Base-by-base conservation (phyloP, 2,888 invertebrate species). In the Tetragnatha montana region DNA sequence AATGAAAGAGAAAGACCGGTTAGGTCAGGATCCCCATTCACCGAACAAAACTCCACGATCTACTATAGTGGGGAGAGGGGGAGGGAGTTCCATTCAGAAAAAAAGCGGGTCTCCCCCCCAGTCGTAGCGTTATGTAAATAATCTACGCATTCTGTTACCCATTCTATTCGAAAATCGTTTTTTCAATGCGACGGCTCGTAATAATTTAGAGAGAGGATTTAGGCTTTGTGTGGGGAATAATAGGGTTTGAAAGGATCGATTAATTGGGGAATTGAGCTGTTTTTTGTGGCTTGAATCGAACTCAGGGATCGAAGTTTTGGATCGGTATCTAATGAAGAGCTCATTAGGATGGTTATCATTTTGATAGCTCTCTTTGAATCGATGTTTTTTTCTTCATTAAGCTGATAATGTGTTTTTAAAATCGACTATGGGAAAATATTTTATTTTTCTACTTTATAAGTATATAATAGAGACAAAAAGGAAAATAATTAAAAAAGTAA, bases 1-100 rank as follows among this genome's bases (percentile, higher is more conserved):
- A 35, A 35, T 80, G 69, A 68, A 80, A 80, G 78, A n/a, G 69
- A 68, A 80, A 69, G 69, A 70, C 80, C 22, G 81, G 49, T 71
- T 50, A 50, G 71, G 71, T 81, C 81, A 71, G 22, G 60, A 78
- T 50, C 60, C 14, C 60, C 78, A 60, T 50, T 68, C 79, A 68
- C 17, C 17, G 60, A 80, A 80, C 35, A 51, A 19, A 60, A 68
- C 68, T 68, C 68, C 35, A 22, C 68, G 22, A 21, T 19, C 22
- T 60, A 22, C 51, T 21, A 22, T 21, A 51, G 35, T 14, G 68
- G 21, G 68, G 21, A 21, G 21, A 51, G 14, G 22, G n/a, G 19
- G 60, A 21, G 14, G 68, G 60, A 22, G 14, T 8, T 10, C 14
- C 60, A 68, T 68, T 68, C 22, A 22, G 8, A 60, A 17, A 21